Percentiles rank a stretch among this genome's conserved stretches.
Conservation (phyloP, 2,113 vertebrate genomes). For the Siniperca knerii region DNA sequence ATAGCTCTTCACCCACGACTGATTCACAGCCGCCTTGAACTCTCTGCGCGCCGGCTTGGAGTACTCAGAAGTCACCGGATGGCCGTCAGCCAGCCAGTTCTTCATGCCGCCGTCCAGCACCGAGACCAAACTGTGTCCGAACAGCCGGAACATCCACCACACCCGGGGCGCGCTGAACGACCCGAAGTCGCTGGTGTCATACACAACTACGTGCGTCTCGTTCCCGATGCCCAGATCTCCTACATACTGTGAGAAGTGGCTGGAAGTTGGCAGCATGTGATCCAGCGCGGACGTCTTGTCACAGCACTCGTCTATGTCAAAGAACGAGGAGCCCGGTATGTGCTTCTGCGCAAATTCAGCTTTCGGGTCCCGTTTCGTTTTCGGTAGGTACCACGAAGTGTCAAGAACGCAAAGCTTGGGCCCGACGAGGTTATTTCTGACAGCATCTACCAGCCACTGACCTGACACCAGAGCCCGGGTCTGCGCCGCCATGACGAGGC, state of each 20-base stretch:
- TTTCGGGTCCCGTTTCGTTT: conserved; percentile 84
- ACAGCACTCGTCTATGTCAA: conserved; percentile 91
- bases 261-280: conserved; percentile 90
- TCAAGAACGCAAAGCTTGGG: conserved; percentile 89
- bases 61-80: conserved; percentile 80
- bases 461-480: conserved; percentile 88
- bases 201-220: conserved; percentile 92
- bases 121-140: conserved; percentile 90
- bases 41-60: conserved; percentile 66
- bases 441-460: conserved; percentile 90
- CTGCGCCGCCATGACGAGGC: conserved; percentile 85
- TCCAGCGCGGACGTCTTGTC: conserved; percentile 88
- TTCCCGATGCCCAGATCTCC: conserved; percentile 89
- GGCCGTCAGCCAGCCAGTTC: conserved; percentile 87
- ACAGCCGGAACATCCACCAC: conserved; percentile 98
- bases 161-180: conserved; percentile 91
- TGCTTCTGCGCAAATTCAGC: conserved; percentile 89
- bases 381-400: conserved; percentile 92
- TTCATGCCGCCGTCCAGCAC: conserved; percentile 92
- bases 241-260: conserved; percentile 87
- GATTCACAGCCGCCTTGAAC: conserved; percentile 84
- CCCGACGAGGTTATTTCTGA: conserved; percentile 82
- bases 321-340: conserved; percentile 90
- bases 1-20: conserved; percentile 87
- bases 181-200: conserved; percentile 92